A percentile compares a stretch with the other conserved stretches of the same genome.
phyloP scores from a whole-genome alignment of 2,797 vertebrate species.

The Gorsachius magnificus region DNA sequence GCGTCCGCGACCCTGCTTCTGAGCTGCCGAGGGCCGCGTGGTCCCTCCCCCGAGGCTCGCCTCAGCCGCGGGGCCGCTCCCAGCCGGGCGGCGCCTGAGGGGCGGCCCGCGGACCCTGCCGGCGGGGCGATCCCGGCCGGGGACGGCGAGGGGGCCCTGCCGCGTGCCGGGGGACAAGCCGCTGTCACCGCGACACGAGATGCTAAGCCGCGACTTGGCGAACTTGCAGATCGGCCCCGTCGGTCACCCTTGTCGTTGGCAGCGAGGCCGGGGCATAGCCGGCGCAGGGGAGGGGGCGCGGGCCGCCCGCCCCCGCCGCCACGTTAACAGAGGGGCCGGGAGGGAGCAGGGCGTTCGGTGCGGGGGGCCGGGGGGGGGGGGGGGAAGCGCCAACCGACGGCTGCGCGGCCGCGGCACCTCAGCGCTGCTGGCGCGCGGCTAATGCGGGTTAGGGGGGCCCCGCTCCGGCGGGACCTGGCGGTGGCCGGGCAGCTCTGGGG shows the following conservation, averaged over 20 bases:
- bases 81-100: too few species aligned
- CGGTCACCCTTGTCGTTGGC: too few species aligned
- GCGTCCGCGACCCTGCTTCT: too few species aligned
- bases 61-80: background rate
- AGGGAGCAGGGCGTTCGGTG: too few species aligned
- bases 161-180: background rate
- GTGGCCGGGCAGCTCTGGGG: rapidly evolving
- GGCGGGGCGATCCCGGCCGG: too few species aligned
- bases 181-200: background rate
- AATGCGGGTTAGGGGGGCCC: rapidly evolving
- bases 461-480: background rate
- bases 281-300: too few species aligned
- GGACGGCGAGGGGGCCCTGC: background rate
- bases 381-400: rapidly evolving
- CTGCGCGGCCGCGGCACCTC: background rate
- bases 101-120: background rate
- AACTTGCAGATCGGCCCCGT: rapidly evolving
- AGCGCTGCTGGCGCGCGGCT: too few species aligned
- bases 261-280: background rate
- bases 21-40: too few species aligned
- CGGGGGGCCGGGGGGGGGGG: too few species aligned
- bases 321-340: rapidly evolving
- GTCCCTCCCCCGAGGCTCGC: background rate
- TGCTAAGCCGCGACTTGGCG: rapidly evolving
- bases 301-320: too few species aligned